A percentile compares a stretch with the other conserved stretches of the same genome.
phyloP scores from a whole-genome alignment of 2,888 invertebrate genomes.

The Eupeodes latifasciatus region DNA sequence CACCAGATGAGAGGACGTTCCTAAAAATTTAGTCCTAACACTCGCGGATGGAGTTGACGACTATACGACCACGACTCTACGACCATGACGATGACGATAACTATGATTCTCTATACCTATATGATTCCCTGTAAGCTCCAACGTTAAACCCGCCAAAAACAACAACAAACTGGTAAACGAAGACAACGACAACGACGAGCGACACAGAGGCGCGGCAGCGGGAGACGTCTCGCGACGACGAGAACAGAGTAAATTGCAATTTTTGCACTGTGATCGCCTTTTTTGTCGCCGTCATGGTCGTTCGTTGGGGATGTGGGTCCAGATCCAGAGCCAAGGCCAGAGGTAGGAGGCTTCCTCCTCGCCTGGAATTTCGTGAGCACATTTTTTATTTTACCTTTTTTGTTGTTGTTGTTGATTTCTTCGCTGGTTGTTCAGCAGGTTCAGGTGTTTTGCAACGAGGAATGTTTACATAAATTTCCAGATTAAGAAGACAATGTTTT shows the following conservation, averaged over 20 bases:
- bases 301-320: slow-evolving; percentile 38
- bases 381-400: slow-evolving; percentile 1
- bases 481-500: slow-evolving; percentile 74
- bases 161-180: slow-evolving; percentile 9
- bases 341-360: not conserved
- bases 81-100: slow-evolving; percentile 16
- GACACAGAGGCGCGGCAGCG: not conserved
- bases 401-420: not conserved
- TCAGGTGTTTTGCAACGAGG: slow-evolving; percentile 76
- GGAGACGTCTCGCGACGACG: slow-evolving; percentile 21
- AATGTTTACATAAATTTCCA: slow-evolving; percentile 76
- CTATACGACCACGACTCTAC: slow-evolving; percentile 3
- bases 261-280: slow-evolving; percentile 74
- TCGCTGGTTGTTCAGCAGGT: slow-evolving; percentile 55
- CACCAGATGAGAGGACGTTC: slow-evolving; percentile 36
- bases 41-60: slow-evolving; percentile 45
- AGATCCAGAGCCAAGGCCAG: not conserved
- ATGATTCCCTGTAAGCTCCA: not conserved
- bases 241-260: slow-evolving; percentile 72
- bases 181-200: slow-evolving; percentile 46
- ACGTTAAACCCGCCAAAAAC: slow-evolving; percentile 1
- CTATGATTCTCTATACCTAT: not conserved
- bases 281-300: slow-evolving; percentile 74
- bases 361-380: slow-evolving; percentile 69
- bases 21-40: slow-evolving; percentile 71